Percentiles rank a stretch among this genome's conserved stretches.
Conservation (phyloP, 2,888 invertebrate species). For the Parthenolecanium corni region DNA sequence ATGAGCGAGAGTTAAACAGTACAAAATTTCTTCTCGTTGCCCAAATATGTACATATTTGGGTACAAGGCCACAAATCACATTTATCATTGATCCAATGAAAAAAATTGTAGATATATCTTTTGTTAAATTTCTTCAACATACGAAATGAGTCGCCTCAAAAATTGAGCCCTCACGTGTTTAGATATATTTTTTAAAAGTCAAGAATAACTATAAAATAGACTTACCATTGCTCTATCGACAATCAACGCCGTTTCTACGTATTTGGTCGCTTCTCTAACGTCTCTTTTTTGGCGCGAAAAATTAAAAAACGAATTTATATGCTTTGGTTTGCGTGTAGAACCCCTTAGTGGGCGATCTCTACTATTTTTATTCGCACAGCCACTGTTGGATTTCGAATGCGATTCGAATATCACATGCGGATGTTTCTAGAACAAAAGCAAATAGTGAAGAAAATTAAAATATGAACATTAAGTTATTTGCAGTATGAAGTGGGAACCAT, state of each 20-base stretch:
- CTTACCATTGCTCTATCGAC: conserved; percentile 88
- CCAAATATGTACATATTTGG: too few relatives aligned
- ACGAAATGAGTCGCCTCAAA: too few relatives aligned
- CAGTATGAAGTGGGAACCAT: too few relatives aligned
- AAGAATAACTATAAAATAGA: too few relatives aligned
- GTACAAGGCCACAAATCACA: too few relatives aligned
- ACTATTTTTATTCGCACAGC: conserved; percentile 72
- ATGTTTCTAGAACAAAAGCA: conserved; percentile 62
- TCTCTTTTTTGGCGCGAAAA: conserved; percentile 42
- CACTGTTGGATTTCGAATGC: conserved; percentile 63
- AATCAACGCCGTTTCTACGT: conserved; percentile 89
- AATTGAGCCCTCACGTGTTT: too few relatives aligned
- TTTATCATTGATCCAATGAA: too few relatives aligned
- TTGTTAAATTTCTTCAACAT: too few relatives aligned
- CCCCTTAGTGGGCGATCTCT: conserved; percentile 51
- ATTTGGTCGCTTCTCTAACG: conserved; percentile 81
- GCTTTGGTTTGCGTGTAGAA: conserved; percentile 36
- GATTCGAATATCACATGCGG: conserved; percentile 96
- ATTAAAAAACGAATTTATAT: conserved; percentile 9
- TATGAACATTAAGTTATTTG: neutral
- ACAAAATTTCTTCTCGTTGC: too few relatives aligned
- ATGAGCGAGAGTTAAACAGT: too few relatives aligned
- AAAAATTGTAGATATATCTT: too few relatives aligned
- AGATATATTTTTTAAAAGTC: too few relatives aligned
- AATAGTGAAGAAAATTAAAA: neutral